Evolutionary conservation across 2,888 invertebrate species (phyloP), one percentile per base, ranked within the genome.

Genomic region (Zygaena filipendulae): DNA sequence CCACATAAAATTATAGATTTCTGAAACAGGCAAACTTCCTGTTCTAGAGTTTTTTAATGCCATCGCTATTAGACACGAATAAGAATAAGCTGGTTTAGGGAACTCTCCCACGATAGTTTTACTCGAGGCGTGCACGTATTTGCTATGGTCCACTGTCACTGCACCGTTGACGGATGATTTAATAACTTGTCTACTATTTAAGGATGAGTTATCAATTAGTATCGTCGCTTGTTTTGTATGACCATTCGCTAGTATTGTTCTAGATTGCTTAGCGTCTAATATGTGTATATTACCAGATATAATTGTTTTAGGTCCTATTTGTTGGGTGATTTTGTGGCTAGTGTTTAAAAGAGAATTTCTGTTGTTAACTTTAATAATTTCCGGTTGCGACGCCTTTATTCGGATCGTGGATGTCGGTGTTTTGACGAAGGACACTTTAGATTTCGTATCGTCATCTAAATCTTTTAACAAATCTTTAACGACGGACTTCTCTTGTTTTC

Each of bases 1-100:
- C 91, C 95, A 97, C 92, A 98, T 97, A 59, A 98, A 98, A 63
- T 93, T 95, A 70, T 98, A 98, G 47, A 98, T 98, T 80, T 98
- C 98, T 7, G 96, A 96, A 18, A 98, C 98, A 3, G 97, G 97
- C 50, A 98, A 74, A 50, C 95, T 93, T 30, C 97, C 97, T 30
- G 91, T 91, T 47, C 90, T 85, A 37, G 97, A 96, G 66, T 98
- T 98, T 71, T 97, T 97, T 38, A 98, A 77, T 3, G 98, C 97
- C 92, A 98, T 91, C 1, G 97, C 97, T 59, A 98, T 98, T 40
- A 98, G 84, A 75, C 97, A 98, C 33, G 96, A 96, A 67, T 98
- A 98, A 8, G 97, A 97, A 71, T 97, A 98, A 3, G 95, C 93
- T 3, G 98, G 98, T 68, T 98, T 98, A 0, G 97, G 97, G 54